Evolutionary conservation across 2,888 invertebrate genomes (phyloP), one percentile per base, ranked within the genome.

Genomic region (Philereme vetulata): DNA sequence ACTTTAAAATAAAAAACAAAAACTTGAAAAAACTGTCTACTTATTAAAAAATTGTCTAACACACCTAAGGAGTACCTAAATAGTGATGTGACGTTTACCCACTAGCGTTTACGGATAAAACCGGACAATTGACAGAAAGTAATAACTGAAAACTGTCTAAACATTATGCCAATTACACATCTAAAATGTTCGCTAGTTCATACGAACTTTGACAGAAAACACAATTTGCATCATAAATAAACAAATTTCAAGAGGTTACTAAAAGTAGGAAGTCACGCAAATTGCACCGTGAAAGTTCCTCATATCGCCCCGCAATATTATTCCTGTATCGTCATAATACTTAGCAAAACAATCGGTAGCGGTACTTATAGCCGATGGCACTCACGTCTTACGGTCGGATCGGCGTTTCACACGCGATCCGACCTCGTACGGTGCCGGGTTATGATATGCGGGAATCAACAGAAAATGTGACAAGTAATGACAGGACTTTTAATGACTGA

Each of bases 311-410:
- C 38, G 51, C 50, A 62, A 60, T 46, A 76, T 77, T 67, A 71
- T 71, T 65, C 66, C 65, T 62, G 66, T 72, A 69, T 72, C 71
- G 74, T 73, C 71, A 77, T 77, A 78, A 80, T 79, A 84, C 81
- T 85, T 85, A 85, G 78, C 73, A 81, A 86, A 85, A 86, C 85
- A 81, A 84, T 86, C 89, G 80, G 90, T 90, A 90, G 90, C 90
- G 87, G 87, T 80, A 85, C 81, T 78, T 53, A 51, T 61, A 60
- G 88, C 90, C 86, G 61, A 67, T 54, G 88, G 90, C 88, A 69
- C 79, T 90, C 90, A 89, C 90, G 90, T 72, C 66, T 53, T 11
- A 9, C 11, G 48, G 43, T 68, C 67, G 62, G 62, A 70, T 72
- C 69, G 75, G 70, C 68, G 76, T 72, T 85, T 87, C 88, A 86